Evolutionary conservation across 1,140 invertebrate species (phyloP).

Genomic region (Matsumurasca onukii): DNA sequence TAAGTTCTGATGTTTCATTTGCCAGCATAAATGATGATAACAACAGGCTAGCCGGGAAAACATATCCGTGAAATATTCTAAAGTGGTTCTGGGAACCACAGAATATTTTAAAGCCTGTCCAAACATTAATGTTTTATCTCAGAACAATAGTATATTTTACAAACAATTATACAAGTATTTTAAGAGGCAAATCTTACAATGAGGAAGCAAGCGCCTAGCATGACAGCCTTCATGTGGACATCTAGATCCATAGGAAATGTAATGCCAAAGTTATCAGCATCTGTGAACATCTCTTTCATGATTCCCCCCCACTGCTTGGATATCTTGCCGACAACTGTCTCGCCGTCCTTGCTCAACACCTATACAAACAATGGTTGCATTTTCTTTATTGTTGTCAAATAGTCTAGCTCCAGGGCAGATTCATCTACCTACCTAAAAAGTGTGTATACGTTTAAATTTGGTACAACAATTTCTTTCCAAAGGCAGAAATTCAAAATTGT

Average conservation of each 20-base stretch:
- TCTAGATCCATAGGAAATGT: constrained; percentile 78
- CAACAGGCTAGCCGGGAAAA: no score
- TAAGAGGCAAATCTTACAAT: no score
- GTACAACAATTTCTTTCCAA: background rate
- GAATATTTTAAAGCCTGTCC: no score
- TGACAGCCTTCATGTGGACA: constrained; percentile 76
- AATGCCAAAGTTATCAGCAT: constrained; percentile 76
- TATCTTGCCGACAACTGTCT: constrained; percentile 69
- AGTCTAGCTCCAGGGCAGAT: no score
- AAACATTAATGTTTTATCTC: no score
- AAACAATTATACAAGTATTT: no score
- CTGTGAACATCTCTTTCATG: constrained; percentile 68
- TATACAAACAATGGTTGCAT: constrained; percentile 42
- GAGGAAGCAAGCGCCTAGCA: constrained; percentile 72
- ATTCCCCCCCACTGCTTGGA: constrained; percentile 75
- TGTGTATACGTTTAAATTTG: background rate
- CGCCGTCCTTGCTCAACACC: constrained; percentile 64
- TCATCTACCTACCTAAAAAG: no score
- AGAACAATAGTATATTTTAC: no score
- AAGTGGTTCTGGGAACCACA: no score
- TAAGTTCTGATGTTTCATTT: no score
- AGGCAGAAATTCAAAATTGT: background rate
- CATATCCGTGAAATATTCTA: no score
- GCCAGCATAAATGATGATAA: no score
- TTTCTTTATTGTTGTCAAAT: background rate